Evolutionary conservation across 1,140 invertebrate species (phyloP).

Genomic region (Propsilocerus akamusi): DNA sequence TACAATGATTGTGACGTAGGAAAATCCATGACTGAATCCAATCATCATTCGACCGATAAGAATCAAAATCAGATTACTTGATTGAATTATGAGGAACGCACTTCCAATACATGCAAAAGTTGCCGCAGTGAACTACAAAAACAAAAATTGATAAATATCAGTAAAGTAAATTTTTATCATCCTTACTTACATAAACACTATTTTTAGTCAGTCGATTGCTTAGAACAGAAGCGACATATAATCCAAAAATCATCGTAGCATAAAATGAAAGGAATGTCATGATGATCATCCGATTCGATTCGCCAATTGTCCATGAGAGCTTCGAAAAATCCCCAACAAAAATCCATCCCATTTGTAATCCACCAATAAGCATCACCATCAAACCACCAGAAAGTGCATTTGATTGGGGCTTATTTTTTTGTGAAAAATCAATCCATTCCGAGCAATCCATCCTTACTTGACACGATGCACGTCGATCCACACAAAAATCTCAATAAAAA

Average conservation of each 20-base stretch:
- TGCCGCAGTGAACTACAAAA: neutral
- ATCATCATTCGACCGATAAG: neutral
- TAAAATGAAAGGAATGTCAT: neutral
- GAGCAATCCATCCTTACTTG: too few species aligned
- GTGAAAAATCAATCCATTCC: neutral
- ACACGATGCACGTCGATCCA: too few species aligned
- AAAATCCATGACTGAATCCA: neutral
- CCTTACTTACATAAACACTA: neutral
- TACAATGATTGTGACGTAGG: neutral
- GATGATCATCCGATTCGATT: neutral
- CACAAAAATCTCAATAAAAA: too few species aligned
- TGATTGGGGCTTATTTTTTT: neutral
- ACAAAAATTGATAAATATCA: neutral
- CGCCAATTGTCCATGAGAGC: neutral
- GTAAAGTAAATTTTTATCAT: neutral
- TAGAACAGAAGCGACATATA: neutral
- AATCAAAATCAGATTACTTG: neutral
- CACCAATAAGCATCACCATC: neutral
- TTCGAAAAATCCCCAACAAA: neutral
- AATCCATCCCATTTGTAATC: neutral
- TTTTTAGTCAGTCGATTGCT: neutral
- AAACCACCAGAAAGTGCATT: neutral
- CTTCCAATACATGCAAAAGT: neutral
- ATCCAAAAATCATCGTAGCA: neutral
- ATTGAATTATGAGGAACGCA: neutral